Base-by-base conservation (phyloP, 2,113 vertebrate genomes). In the Xenus cinereus region DNA sequence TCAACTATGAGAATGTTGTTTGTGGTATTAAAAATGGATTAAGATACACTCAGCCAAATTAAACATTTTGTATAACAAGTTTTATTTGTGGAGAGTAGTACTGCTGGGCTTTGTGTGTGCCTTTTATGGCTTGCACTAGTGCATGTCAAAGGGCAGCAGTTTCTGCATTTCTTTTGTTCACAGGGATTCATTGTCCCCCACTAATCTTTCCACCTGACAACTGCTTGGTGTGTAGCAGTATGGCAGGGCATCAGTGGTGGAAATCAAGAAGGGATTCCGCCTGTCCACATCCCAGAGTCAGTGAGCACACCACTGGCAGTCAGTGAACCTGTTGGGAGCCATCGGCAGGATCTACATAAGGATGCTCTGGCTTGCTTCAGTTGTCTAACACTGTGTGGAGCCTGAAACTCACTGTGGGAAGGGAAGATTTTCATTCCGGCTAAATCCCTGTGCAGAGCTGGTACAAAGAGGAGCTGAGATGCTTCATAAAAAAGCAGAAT, bases 1-100 rank as follows among this genome's bases (percentile, higher is more conserved):
- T 89, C 12, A 1, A 95, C 72, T 64, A 90, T 56, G 54, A 97
- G 69, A 96, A 85, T 87, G 45, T 73, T 96, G 66, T 96, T 89
- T 91, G 46, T 84, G 41, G 51, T 90, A 85, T 97, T 97, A 97
- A 87, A 96, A 97, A 93, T 45, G 56, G 66, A 96, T 89, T 87
- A 90, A 91, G 85, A 88, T 59, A 60, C 32, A 82, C 68, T 95
- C 68, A 83, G 32, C 33, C 77, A 90, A 93, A 96, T 82, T 85
- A 93, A 89, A 86, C 3, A 3, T 50, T 95, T 93, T 57, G 50
- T 80, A 64, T 66, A 81, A 74, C 16, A 57, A 78, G 18, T 83
- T 66, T 81, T 89, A 53, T 78, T 67, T 94, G 37, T 21, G 30
- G 59, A 85, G 20, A 66, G 12, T 33, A 48, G 18, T 56, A 26